Percentiles rank a stretch among this genome's conserved stretches.
These are phyloP conservation scores for Corythoichthys intestinalis DNA, from an alignment of 2,113 vertebrate genomes.

Conservation along the genomic window DNA sequence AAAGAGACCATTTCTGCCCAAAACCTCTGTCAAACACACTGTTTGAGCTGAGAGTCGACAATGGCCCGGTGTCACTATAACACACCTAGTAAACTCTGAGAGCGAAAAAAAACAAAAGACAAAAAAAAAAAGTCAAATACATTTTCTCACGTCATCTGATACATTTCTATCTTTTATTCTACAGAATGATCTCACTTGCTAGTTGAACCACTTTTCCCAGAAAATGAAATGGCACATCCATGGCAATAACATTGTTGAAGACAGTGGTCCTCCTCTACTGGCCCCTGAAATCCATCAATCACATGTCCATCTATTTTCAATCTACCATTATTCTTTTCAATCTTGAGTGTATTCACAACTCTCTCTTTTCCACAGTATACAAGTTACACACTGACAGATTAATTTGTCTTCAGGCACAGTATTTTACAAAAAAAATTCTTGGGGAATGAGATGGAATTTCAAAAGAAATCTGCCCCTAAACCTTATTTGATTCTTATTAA, in stretches of 20 bases:
- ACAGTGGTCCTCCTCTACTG: slow-evolving; percentile 57
- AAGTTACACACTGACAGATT: slow-evolving; percentile 19
- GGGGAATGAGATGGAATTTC: slow-evolving; percentile 42
- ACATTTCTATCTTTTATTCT: not conserved
- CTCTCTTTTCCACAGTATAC: slow-evolving; percentile 30
- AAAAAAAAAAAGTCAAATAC: not conserved
- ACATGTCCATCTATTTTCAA: slow-evolving; percentile 44
- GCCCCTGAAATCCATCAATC: slow-evolving; percentile 59
- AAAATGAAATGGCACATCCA: slow-evolving; percentile 62
- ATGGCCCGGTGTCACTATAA: not conserved
- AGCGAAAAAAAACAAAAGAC: not conserved
- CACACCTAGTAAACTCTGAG: not conserved
- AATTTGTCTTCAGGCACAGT: slow-evolving; percentile 21
- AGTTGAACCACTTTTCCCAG: slow-evolving; percentile 15
- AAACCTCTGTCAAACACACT: slow-evolving; percentile 3
- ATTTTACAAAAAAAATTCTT: slow-evolving; percentile 36
- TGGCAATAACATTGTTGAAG: slow-evolving; percentile 65
- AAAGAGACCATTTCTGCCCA: slow-evolving; percentile 1
- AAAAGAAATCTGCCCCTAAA: slow-evolving; percentile 51
- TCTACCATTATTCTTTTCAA: slow-evolving; percentile 48
- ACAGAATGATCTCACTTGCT: not conserved
- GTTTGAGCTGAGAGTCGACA: slow-evolving; percentile 8
- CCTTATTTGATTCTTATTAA: slow-evolving; percentile 48
- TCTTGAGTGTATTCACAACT: slow-evolving; percentile 42
- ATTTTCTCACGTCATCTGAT: slow-evolving; percentile 1